Conservation (phyloP, 2,888 invertebrate genomes). For the Chrysotoxum bicinctum region DNA sequence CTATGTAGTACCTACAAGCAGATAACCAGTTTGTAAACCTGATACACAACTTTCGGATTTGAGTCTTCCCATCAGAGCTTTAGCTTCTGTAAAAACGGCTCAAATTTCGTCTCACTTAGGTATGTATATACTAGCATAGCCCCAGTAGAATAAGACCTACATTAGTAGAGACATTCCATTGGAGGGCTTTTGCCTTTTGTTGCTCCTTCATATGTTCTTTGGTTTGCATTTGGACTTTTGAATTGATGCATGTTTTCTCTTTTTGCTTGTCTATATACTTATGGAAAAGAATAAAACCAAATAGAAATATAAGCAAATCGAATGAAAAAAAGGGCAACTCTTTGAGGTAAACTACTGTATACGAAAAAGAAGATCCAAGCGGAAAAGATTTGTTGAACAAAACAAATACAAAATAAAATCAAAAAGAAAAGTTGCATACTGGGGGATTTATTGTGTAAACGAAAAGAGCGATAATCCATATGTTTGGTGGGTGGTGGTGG, state of each 20-base stretch:
- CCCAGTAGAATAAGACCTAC: slow-evolving; percentile 38
- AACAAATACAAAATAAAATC: not conserved
- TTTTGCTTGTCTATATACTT: not conserved
- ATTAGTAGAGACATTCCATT: slow-evolving; percentile 21
- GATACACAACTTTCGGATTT: slow-evolving; percentile 60
- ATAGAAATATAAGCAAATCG: not conserved
- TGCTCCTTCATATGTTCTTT: not conserved
- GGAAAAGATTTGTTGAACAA: slow-evolving; percentile 26
- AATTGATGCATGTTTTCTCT: not conserved
- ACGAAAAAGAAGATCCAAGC: slow-evolving; percentile 2
- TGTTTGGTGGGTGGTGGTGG: not conserved
- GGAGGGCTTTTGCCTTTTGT: slow-evolving; percentile 7
- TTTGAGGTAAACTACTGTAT: not conserved
- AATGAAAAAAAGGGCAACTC: slow-evolving; percentile 6
- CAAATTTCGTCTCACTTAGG: slow-evolving; percentile 37
- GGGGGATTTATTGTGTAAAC: slow-evolving; percentile 24
- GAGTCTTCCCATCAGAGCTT: slow-evolving; percentile 28
- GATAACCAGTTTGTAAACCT: slow-evolving; percentile 64
- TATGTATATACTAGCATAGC: not conserved
- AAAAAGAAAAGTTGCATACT: slow-evolving; percentile 1
- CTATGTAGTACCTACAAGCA: slow-evolving; percentile 25
- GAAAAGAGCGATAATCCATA: slow-evolving; percentile 10
- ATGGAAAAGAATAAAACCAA: slow-evolving; percentile 6
- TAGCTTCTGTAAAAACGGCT: slow-evolving; percentile 35
- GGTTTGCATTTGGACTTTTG: slow-evolving; percentile 37